phyloP scores from a whole-genome alignment of 1,140 invertebrate species.

The Orius insidiosus region DNA sequence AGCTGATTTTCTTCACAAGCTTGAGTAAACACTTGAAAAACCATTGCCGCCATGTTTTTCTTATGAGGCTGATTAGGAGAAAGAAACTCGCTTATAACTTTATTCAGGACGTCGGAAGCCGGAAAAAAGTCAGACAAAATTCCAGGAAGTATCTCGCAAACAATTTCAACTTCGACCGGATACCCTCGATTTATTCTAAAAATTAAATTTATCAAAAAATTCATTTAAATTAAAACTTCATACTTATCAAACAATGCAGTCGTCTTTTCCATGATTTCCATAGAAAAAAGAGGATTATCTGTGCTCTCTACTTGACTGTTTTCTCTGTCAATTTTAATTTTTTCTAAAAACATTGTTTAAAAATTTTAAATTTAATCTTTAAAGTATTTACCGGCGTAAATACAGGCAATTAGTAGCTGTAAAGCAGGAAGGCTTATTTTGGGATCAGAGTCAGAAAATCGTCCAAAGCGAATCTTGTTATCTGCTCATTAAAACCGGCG shows the following conservation, averaged over 20 bases:
- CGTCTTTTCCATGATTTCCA: conserved; percentile 54
- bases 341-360: too few relatives aligned
- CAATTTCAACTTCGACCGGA: conserved; percentile 52
- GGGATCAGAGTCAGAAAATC: conserved; percentile 48
- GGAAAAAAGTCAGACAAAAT: conserved; percentile 71
- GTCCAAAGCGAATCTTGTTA: conserved; percentile 56
- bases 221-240: not conserved
- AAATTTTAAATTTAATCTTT: too few relatives aligned
- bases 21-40: conserved; percentile 64
- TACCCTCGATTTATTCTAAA: conserved; percentile 44
- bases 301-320: conserved; percentile 17
- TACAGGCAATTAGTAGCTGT: conserved; percentile 58
- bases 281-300: conserved; percentile 43
- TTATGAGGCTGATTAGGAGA: conserved; percentile 72
- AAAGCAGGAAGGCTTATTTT: conserved; percentile 47
- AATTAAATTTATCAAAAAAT: not conserved
- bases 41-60: conserved; percentile 56
- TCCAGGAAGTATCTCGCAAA: conserved; percentile 49
- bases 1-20: conserved; percentile 49
- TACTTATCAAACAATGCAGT: conserved; percentile 61
- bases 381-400: too few relatives aligned
- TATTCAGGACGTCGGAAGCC: conserved; percentile 69
- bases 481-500: conserved; percentile 41
- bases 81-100: conserved; percentile 78
- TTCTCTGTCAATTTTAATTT: not conserved